These are phyloP conservation scores for Quadroppia sp. DNA, from an alignment of 2,888 invertebrate genomes.

Conservation along the genomic window DNA sequence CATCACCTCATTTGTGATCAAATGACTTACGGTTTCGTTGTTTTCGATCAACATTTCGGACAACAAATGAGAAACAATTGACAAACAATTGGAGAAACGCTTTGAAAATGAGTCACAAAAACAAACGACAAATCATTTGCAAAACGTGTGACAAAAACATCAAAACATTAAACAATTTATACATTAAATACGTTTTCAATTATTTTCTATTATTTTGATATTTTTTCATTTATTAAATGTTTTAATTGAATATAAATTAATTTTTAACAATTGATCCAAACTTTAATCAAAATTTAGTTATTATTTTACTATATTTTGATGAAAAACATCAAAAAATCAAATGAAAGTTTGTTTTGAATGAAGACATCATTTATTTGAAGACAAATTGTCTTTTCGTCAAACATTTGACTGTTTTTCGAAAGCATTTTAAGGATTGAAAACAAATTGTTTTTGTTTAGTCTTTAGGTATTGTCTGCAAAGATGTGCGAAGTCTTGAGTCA, in stretches of 20 bases:
- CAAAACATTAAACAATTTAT: not conserved
- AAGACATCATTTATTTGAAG: not conserved
- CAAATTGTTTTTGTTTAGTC: too few species aligned
- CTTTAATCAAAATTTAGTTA: too few species aligned
- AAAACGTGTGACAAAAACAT: slow-evolving; percentile 4
- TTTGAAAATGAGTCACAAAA: not conserved
- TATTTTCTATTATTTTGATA: too few species aligned
- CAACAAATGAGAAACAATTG: not conserved
- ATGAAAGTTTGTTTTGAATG: too few species aligned
- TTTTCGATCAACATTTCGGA: slow-evolving; percentile 39
- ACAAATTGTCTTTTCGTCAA: not conserved
- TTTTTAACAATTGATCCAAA: too few species aligned
- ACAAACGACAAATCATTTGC: not conserved
- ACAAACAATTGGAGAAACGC: too few species aligned
- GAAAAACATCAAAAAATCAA: too few species aligned
- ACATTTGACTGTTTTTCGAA: not conserved
- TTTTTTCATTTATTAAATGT: too few species aligned
- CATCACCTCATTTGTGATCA: not conserved
- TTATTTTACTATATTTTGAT: too few species aligned
- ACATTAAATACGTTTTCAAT: too few species aligned
- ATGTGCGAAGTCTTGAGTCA: not conserved
- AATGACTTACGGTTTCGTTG: slow-evolving; percentile 42
- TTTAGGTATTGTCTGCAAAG: not conserved
- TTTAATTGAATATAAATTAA: too few species aligned
- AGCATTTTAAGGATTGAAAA: not conserved